phyloP scores from a whole-genome alignment of 2,113 vertebrate genomes.

The Sinosuthora webbiana region DNA sequence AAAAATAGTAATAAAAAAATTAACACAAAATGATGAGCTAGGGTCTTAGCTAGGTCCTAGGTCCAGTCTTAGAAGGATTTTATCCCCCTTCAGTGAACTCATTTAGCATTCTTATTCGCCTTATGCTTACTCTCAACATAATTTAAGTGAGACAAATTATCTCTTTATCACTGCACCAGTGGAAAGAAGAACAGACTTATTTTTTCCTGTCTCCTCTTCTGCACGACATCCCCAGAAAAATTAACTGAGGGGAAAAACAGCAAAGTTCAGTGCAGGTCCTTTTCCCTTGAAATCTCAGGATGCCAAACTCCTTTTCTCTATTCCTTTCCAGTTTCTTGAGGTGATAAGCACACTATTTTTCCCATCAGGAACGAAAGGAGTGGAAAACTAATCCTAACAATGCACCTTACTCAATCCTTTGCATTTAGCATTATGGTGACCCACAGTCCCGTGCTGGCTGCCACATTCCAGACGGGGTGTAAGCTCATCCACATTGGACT shows the following conservation, averaged over 20 bases:
- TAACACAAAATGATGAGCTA: neutral
- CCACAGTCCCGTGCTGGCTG: neutral
- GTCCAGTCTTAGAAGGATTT: neutral
- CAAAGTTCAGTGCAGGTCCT: neutral
- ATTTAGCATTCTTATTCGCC: neutral
- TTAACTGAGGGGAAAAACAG: neutral
- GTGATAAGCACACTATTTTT: fast-evolving
- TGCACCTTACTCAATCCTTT: neutral
- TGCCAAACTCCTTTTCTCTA: neutral
- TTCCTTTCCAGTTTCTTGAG: neutral
- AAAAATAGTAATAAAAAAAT: neutral
- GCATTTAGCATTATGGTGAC: neutral
- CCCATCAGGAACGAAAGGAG: neutral
- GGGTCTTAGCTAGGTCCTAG: neutral
- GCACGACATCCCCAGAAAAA: neutral
- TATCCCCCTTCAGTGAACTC: neutral
- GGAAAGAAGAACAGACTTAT: neutral
- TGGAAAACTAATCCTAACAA: neutral
- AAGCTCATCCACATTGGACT: neutral
- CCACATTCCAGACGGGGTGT: fast-evolving
- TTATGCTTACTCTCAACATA: neutral
- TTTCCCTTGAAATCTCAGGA: neutral
- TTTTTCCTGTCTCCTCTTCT: neutral
- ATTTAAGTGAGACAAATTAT: neutral
- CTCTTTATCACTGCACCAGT: neutral